Evolutionary conservation across 2,797 vertebrate species (phyloP).

Genomic region (Pseudomugil gertrudae): DNA sequence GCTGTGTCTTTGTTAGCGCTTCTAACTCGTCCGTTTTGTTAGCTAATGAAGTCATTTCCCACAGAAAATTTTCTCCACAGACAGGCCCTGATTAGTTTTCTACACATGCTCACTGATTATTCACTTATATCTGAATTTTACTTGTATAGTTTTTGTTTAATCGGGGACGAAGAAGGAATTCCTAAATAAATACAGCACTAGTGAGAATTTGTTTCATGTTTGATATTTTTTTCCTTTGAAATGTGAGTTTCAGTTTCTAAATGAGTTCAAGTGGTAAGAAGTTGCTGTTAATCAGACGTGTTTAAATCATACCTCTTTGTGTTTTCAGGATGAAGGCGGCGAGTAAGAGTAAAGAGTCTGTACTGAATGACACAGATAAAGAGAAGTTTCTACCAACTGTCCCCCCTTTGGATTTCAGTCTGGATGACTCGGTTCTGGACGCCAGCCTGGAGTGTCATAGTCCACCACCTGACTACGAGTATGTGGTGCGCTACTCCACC

Average conservation of each 20-base stretch:
- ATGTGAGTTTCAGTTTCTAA: not conserved
- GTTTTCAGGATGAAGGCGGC: constrained; percentile 85
- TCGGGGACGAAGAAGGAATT: no score
- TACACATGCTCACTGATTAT: not conserved
- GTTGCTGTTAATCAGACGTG: not conserved
- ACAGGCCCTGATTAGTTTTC: no score
- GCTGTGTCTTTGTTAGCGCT: no score
- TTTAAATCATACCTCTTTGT: constrained; percentile 15
- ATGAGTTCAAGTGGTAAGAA: not conserved
- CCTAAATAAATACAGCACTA: not conserved
- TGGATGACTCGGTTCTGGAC: constrained; percentile 89
- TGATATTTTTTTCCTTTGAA: not conserved
- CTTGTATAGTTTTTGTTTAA: not conserved
- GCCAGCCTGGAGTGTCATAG: constrained; percentile 90
- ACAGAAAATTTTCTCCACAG: no score
- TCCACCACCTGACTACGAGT: constrained; percentile 93
- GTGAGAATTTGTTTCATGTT: rapidly evolving
- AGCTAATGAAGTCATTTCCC: no score
- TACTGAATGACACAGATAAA: constrained; percentile 82
- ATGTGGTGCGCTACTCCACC: constrained; percentile 90
- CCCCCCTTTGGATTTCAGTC: constrained; percentile 84
- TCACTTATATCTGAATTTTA: not conserved
- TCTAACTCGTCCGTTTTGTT: no score
- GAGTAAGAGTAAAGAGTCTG: constrained; percentile 91
- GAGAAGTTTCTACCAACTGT: constrained; percentile 80